Conservation (phyloP, 2,888 invertebrate species). For the Orchestes rusci region DNA sequence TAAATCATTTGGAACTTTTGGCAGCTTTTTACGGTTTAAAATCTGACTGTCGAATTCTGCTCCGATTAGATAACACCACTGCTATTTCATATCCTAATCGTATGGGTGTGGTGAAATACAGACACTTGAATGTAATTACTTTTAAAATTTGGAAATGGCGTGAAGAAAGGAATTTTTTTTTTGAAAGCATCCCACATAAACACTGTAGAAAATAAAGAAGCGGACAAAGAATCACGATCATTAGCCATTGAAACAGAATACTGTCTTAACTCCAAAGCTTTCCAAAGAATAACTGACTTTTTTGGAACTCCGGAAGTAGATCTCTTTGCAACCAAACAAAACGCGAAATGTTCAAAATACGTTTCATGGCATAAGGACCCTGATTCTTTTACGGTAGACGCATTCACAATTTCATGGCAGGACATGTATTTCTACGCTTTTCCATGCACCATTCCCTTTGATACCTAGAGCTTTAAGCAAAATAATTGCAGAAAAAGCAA, state of each 20-base stretch:
- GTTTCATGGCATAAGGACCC: slow-evolving; percentile 22
- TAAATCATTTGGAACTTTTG: slow-evolving; percentile 8
- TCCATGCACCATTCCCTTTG: slow-evolving; percentile 23
- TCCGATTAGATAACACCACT: slow-evolving; percentile 12
- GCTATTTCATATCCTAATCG: slow-evolving; percentile 13
- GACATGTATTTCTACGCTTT: slow-evolving; percentile 19
- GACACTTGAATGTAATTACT: slow-evolving; percentile 7
- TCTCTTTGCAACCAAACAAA: slow-evolving; percentile 18
- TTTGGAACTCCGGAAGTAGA: slow-evolving; percentile 20
- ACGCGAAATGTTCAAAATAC: no score
- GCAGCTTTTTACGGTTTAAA: slow-evolving; percentile 10
- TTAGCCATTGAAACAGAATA: slow-evolving; percentile 18
- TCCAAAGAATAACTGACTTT: slow-evolving; percentile 14
- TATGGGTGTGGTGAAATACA: slow-evolving; percentile 10
- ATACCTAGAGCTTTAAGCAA: slow-evolving; percentile 11
- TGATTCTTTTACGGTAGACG: slow-evolving; percentile 16
- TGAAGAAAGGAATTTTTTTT: slow-evolving; percentile 19
- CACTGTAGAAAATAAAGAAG: slow-evolving; percentile 15
- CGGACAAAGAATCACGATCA: slow-evolving; percentile 16
- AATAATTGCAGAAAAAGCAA: slow-evolving; percentile 13
- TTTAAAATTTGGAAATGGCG: slow-evolving; percentile 23
- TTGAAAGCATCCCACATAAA: slow-evolving; percentile 15
- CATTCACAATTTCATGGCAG: slow-evolving; percentile 23
- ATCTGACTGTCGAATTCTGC: slow-evolving; percentile 11
- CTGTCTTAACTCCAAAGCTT: slow-evolving; percentile 7